Percentiles rank a stretch among this genome's conserved stretches.
phyloP scores from a whole-genome alignment of 2,888 invertebrate species.

The Cheilosia scutellata region DNA sequence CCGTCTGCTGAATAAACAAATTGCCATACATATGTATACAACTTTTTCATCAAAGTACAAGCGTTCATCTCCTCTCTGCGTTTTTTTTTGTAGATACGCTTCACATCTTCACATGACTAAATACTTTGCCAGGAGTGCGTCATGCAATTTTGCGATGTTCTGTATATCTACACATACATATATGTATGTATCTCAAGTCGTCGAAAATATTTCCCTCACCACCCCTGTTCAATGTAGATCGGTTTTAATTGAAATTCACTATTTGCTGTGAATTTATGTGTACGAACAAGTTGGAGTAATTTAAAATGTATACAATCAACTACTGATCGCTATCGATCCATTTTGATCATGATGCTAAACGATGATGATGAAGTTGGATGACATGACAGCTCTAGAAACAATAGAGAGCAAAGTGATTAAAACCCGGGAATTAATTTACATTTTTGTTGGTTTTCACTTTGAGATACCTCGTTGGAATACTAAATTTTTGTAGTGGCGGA shows the following conservation, averaged over 20 bases:
- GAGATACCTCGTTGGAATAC: constrained; percentile 33
- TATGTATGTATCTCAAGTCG: constrained; percentile 8
- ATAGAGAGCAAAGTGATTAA: constrained; percentile 17
- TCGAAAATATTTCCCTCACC: constrained; percentile 28
- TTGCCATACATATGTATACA: constrained; percentile 23
- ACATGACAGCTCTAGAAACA: constrained; percentile 42
- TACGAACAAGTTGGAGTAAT: constrained; percentile 45
- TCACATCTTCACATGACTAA: constrained; percentile 61
- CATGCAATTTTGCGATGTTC: constrained; percentile 66
- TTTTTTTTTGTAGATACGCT: constrained; percentile 17
- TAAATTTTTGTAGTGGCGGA: constrained; percentile 19
- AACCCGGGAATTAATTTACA: constrained; percentile 34
- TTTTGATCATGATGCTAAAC: constrained; percentile 58
- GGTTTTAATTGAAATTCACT: constrained; percentile 65
- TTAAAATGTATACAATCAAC: constrained; percentile 56
- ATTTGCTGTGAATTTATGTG: constrained; percentile 37
- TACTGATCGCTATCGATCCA: constrained; percentile 63
- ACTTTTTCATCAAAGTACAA: constrained; percentile 62
- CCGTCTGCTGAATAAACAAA: constrained; percentile 73
- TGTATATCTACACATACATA: not conserved
- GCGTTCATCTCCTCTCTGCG: constrained; percentile 26
- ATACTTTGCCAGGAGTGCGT: constrained; percentile 67
- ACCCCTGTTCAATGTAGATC: constrained; percentile 21
- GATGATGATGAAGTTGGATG: constrained; percentile 37
- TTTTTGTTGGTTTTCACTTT: constrained; percentile 17